Conservation (phyloP, 2,888 invertebrate species). For the Agrenia bidenticulata region DNA sequence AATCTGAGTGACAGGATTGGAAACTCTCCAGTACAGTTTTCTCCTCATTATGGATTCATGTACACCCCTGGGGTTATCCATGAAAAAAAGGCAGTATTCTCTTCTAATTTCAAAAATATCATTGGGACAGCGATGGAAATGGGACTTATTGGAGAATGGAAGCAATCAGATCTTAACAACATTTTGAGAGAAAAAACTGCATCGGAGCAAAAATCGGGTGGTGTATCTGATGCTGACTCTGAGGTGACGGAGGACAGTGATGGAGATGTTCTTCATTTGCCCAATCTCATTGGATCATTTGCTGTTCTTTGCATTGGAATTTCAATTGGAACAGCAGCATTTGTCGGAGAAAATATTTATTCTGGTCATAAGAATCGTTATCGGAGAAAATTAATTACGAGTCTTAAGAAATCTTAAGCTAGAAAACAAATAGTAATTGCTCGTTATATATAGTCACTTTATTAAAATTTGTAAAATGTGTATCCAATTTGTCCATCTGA, state of each 20-base stretch:
- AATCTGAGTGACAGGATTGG: constrained; percentile 32
- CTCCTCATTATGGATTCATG: constrained; percentile 20
- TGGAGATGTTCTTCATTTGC: constrained; percentile 25
- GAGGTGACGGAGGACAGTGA: constrained; percentile 2
- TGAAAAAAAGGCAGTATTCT: constrained; percentile 21
- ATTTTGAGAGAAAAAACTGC: constrained; percentile 24
- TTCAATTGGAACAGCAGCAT: no score
- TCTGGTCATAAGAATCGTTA: no score
- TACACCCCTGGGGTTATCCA: constrained; percentile 32
- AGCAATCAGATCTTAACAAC: constrained; percentile 22
- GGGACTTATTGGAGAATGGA: constrained; percentile 27
- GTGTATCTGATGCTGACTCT: constrained; percentile 3
- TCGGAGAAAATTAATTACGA: no score
- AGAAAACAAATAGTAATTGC: no score
- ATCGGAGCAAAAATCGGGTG: constrained; percentile 20
- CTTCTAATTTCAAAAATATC: constrained; percentile 16
- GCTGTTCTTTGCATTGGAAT: constrained; percentile 20
- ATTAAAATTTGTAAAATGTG: no score
- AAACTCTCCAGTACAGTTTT: constrained; percentile 25
- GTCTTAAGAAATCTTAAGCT: no score
- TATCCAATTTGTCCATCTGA: no score
- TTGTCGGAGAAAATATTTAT: no score
- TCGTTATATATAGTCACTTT: no score
- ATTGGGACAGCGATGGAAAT: constrained; percentile 23
- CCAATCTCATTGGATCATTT: constrained; percentile 30